These are phyloP conservation scores for Platalea minor DNA, from an alignment of 2,797 vertebrate species.

Conservation along the genomic window DNA sequence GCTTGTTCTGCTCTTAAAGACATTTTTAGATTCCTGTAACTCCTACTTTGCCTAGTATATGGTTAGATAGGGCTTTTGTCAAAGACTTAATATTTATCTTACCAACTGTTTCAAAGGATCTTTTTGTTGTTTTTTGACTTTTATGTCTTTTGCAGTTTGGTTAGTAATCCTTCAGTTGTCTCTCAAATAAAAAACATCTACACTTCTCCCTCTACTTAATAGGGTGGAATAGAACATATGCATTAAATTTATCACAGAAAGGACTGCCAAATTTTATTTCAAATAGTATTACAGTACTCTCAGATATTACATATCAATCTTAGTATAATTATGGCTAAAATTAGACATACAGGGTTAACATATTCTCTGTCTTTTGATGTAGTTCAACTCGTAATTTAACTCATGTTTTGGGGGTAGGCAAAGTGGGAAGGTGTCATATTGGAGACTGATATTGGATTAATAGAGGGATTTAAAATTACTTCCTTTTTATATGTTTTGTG, in stretches of 20 bases:
- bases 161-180: neutral
- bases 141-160: neutral
- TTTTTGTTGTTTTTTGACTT: conserved; percentile 23
- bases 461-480: neutral
- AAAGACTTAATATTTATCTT: conserved; percentile 25
- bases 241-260: conserved; percentile 18
- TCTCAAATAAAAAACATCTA: conserved; percentile 29
- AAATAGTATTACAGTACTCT: conserved; percentile 2
- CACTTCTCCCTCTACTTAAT: neutral
- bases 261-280: conserved; percentile 28
- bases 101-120: neutral
- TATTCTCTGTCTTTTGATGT: neutral
- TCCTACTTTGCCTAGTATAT: neutral
- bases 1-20: neutral
- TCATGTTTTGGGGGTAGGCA: neutral
- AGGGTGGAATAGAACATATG: neutral
- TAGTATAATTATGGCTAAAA: neutral
- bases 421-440: neutral
- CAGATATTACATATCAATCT: neutral
- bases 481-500: neutral
- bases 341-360: neutral
- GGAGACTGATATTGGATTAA: neutral
- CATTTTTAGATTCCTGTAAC: neutral
- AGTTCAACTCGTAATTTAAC: neutral
- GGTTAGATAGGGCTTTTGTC: neutral